Evolutionary conservation across 1,140 invertebrate genomes (phyloP), one percentile per base, ranked within the genome.

Genomic region (Camponotus vicinus): DNA sequence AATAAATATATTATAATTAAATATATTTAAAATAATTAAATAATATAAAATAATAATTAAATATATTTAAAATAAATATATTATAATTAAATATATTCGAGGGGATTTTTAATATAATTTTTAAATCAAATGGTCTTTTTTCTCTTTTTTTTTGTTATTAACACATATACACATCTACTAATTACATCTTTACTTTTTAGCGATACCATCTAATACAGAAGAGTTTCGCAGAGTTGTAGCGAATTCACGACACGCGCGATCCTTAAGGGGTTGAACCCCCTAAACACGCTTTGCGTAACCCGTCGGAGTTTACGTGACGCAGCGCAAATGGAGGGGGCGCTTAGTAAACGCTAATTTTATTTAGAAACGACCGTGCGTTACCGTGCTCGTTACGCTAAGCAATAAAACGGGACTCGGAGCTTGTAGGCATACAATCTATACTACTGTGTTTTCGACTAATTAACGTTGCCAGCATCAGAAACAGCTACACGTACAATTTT

Each of bases 361-460:
- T 90, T 90, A 90, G 86, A 88, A 86, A 90, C 79, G 86, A 84
- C 73, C 77, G 78, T 84, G 89, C 73, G 88, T 87, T 84, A 86
- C 88, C 59, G 83, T 90, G 78, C 86, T 90, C 78, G 86, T 90
- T 90, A 90, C 78, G 75, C 52, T 32, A 64, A 77, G 89, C 67
- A 88, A 90, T 88, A 88, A 90, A 90, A 90, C 89, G 89, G 86
- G 59, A 13, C 67, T 45, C 76, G 75, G 21, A 73, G 66, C 86
- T 89, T 55, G 71, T 89, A 89, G 82, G 86, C 80, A 76, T 89
- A 90, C 66, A 59, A 70, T 76, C 86, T 75, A 69, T 40, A 75
- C 83, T 40, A 75, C 83, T 86, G 82, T 90, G 82, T 90, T 90
- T 90, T 90, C 89, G 89, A 88, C 89, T 90, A 90, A 90, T 90